These are phyloP conservation scores for Philotrypesis tridentata DNA, from an alignment of 1,140 invertebrate genomes.

Conservation along the genomic window DNA sequence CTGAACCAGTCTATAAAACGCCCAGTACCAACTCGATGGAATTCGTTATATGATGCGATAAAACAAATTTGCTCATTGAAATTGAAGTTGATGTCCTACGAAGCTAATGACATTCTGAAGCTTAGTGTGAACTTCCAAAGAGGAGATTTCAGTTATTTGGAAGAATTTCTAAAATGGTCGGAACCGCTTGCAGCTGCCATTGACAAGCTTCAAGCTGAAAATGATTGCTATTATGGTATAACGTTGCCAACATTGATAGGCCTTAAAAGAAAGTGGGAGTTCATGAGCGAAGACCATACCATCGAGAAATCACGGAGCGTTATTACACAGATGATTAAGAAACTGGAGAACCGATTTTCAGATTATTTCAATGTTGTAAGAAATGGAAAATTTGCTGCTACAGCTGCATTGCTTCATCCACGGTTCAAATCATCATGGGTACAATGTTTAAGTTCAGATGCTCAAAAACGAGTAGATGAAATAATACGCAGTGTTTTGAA, in stretches of 20 bases:
- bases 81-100: no score
- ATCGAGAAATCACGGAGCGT: background rate
- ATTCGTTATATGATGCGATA: no score
- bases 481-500: no score
- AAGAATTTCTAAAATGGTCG: no score
- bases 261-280: constrained; percentile 29
- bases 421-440: constrained; percentile 52
- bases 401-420: constrained; percentile 50
- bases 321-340: constrained; percentile 27
- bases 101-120: no score
- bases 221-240: constrained; percentile 42
- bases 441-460: constrained; percentile 13
- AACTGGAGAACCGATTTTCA: constrained; percentile 46
- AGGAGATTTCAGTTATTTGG: no score
- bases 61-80: no score
- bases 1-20: no score
- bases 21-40: no score
- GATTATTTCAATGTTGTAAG: no score
- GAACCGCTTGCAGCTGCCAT: constrained; percentile 49
- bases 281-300: background rate
- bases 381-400: constrained; percentile 37
- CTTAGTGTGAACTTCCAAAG: no score
- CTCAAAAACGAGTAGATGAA: constrained; percentile 3
- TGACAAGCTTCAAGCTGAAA: constrained; percentile 42
- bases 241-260: constrained; percentile 47